A percentile compares a stretch with the other conserved stretches of the same genome.
phyloP scores from a whole-genome alignment of 2,888 invertebrate genomes.

The Tenodera sinensis region DNA sequence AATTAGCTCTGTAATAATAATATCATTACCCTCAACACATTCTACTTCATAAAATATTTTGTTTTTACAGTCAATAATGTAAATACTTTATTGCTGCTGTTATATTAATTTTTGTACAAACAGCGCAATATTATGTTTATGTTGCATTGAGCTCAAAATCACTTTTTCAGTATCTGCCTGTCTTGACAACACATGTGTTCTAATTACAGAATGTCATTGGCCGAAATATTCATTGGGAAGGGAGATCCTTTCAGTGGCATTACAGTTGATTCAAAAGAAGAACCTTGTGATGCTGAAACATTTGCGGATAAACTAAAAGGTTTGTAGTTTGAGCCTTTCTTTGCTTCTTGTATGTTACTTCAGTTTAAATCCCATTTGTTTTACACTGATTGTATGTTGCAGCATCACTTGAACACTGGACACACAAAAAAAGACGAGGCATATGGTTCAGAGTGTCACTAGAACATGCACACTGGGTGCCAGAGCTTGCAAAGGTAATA shows the following conservation, averaged over 20 bases:
- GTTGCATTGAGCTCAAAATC: too few relatives aligned
- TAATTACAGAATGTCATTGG: neutral
- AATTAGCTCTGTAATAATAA: too few relatives aligned
- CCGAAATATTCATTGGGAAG: constrained; percentile 16
- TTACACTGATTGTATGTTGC: constrained; percentile 25
- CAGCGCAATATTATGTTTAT: too few relatives aligned
- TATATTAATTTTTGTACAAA: too few relatives aligned
- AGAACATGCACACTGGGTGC: constrained; percentile 69
- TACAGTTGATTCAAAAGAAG: constrained; percentile 61
- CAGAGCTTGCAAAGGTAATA: constrained; percentile 63
- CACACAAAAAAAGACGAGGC: constrained; percentile 58
- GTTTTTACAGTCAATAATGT: too few relatives aligned
- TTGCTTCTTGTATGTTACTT: neutral
- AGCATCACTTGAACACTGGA: constrained; percentile 72
- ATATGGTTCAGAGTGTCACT: constrained; percentile 79
- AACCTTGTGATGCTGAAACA: constrained; percentile 50
- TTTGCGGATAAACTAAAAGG: constrained; percentile 58
- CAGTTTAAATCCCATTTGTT: constrained; percentile 15
- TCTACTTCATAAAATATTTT: too few relatives aligned
- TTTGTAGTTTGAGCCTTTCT: constrained; percentile 38
- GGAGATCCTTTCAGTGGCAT: constrained; percentile 69
- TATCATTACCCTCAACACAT: too few relatives aligned
- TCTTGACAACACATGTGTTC: neutral
- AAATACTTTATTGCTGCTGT: too few relatives aligned
- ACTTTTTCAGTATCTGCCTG: neutral